phyloP scores from a whole-genome alignment of 2,113 vertebrate species.

The Columba livia region DNA sequence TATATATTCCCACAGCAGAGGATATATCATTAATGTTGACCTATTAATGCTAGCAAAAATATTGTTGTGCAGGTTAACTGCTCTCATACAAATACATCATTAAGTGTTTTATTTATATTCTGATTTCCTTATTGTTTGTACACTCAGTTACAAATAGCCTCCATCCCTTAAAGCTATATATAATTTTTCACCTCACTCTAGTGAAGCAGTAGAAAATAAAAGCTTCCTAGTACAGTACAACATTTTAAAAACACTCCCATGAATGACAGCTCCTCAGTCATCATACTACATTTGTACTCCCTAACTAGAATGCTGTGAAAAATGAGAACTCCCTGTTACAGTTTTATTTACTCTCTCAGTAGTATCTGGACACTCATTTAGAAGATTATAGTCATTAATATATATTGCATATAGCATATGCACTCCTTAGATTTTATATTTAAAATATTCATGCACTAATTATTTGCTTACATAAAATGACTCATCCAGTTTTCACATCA shows the following conservation, averaged over 20 bases:
- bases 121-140: not conserved
- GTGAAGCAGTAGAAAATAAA: not conserved
- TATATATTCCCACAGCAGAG: not conserved
- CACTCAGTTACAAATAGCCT: not conserved
- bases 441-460: not conserved
- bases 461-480: constrained; percentile 24
- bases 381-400: not conserved
- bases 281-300: not conserved
- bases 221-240: not conserved
- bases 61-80: not conserved
- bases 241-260: not conserved
- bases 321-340: not conserved
- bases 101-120: constrained; percentile 13
- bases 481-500: not conserved
- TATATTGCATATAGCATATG: not conserved
- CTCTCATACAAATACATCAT: not conserved
- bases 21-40: constrained; percentile 7
- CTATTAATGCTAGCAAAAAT: constrained; percentile 15
- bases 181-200: not conserved
- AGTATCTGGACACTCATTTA: not conserved
- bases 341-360: not conserved
- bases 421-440: not conserved
- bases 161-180: not conserved
- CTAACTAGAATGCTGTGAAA: not conserved
- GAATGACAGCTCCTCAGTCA: not conserved